phyloP scores from a whole-genome alignment of 2,888 invertebrate genomes.

The Prionchulus punctatus region DNA sequence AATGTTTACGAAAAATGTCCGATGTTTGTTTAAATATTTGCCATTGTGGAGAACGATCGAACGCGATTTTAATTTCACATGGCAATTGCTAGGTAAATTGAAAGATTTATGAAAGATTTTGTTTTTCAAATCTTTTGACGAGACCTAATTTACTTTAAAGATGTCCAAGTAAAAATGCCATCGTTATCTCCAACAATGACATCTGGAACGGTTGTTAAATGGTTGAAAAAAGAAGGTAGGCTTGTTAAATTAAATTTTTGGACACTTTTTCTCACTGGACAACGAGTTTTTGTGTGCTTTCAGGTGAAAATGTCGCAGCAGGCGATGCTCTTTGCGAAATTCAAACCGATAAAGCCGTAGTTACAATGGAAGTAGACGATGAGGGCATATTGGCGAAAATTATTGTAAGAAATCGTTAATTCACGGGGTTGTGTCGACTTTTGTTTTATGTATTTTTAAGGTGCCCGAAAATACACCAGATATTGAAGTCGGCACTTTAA shows the following conservation, averaged over 20 bases:
- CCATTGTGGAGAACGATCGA: too few relatives aligned
- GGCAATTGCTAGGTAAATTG: too few relatives aligned
- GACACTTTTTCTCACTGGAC: neutral
- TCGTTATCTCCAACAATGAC: constrained; percentile 49
- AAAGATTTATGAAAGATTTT: too few relatives aligned
- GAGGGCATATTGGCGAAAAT: constrained; percentile 48
- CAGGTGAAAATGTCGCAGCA: constrained; percentile 32
- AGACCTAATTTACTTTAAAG: too few relatives aligned
- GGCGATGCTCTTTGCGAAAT: constrained; percentile 50
- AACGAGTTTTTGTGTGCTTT: neutral
- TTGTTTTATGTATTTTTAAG: constrained; percentile 28
- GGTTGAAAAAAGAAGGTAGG: constrained; percentile 41
- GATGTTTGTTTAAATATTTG: too few relatives aligned
- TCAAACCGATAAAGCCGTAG: constrained; percentile 49
- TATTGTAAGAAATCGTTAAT: constrained; percentile 32
- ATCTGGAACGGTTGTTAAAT: constrained; percentile 38
- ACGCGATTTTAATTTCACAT: too few relatives aligned
- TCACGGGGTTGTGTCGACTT: constrained; percentile 4
- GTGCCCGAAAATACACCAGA: constrained; percentile 1
- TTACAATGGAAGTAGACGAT: constrained; percentile 46
- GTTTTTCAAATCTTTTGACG: too few relatives aligned
- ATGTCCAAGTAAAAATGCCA: constrained; percentile 38
- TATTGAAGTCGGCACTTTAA: constrained; percentile 42
- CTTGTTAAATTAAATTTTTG: neutral
- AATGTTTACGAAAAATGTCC: too few relatives aligned